A percentile compares a stretch with the other conserved stretches of the same genome.
These are phyloP conservation scores for Acrobasis repandana DNA, from an alignment of 2,888 invertebrate species.

Conservation along the genomic window DNA sequence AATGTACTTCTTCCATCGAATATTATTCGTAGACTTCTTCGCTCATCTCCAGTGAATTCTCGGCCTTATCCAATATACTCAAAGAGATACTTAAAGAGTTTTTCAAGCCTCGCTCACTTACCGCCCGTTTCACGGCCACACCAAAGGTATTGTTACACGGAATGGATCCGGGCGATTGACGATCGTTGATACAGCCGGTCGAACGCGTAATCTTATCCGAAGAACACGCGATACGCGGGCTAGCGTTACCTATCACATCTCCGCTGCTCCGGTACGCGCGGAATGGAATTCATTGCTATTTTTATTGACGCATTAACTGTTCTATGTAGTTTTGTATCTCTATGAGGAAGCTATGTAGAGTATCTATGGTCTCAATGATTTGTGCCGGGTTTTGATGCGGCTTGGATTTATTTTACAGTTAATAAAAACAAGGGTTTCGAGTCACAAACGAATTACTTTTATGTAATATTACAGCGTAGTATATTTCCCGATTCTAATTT, in stretches of 20 bases:
- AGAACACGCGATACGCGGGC: constrained; percentile 76
- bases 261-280: constrained; percentile 39
- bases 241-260: constrained; percentile 78
- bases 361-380: too few species aligned
- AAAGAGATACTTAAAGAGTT: too few species aligned
- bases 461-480: too few species aligned
- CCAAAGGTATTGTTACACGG: constrained; percentile 78
- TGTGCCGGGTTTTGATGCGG: too few species aligned
- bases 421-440: too few species aligned
- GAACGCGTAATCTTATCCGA: constrained; percentile 74
- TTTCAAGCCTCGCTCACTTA: neutral
- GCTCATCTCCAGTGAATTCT: too few species aligned
- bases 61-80: too few species aligned
- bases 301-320: constrained; percentile 35
- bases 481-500: too few species aligned
- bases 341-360: constrained; percentile 8
- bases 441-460: too few species aligned
- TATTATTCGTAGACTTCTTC: too few species aligned
- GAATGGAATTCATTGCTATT: constrained; percentile 37
- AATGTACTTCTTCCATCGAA: too few species aligned
- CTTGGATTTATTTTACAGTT: too few species aligned
- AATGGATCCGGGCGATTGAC: constrained; percentile 80
- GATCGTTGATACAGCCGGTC: constrained; percentile 80
- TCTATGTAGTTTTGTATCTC: constrained; percentile 13
- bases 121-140: constrained; percentile 46